Base-by-base conservation (phyloP, 2,113 vertebrate species). In the Struthidea cinerea region DNA sequence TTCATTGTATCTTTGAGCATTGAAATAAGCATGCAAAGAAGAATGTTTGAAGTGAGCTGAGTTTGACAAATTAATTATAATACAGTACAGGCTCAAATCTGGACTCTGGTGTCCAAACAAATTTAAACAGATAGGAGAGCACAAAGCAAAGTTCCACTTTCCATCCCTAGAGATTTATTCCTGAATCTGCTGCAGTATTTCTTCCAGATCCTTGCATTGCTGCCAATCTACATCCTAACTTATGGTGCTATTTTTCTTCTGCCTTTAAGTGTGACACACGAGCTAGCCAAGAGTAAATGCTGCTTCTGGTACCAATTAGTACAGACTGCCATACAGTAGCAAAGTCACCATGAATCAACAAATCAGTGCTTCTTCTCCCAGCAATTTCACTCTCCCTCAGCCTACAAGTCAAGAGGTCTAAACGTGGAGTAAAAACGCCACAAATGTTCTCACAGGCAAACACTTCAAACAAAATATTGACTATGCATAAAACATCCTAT, bases 251-350 rank as follows among this genome's bases (percentile, higher is more conserved):
- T 83, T 89, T 90, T 90, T 35, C 50, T 73, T 85, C 57, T 83
- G 82, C 61, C 63, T 87, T 55, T 55, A 53, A 60, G 35, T 13
- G 44, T 55, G 59, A 61, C 84, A 82, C n/a, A 19, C 5, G 19
- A 87, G 67, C 78, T 56, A 52, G 81, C 55, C 78, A 94, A 87
- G 55, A 96, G 75, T 39, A 89, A 93, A 77, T 47, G 59, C 50
- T 59, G 70, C 39, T 85, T 77, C 79, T 93, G 69, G 87, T 87
- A 91, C 78, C 84, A 91, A 80, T 79, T 82, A 93, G 59, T 39
- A 61, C 74, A 87, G 61, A 41, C 69, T 71, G 55, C 67, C 55
- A 77, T 39, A 86, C 55, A 94, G 68, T 44, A 90, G 83, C 75
- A 77, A 55, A 70, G 79, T 70, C 92, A 84, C n/a, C 70, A 76